Percentiles rank a stretch among this genome's conserved stretches.
phyloP scores from a whole-genome alignment of 2,113 vertebrate genomes.

The Marcusenius ussheri region DNA sequence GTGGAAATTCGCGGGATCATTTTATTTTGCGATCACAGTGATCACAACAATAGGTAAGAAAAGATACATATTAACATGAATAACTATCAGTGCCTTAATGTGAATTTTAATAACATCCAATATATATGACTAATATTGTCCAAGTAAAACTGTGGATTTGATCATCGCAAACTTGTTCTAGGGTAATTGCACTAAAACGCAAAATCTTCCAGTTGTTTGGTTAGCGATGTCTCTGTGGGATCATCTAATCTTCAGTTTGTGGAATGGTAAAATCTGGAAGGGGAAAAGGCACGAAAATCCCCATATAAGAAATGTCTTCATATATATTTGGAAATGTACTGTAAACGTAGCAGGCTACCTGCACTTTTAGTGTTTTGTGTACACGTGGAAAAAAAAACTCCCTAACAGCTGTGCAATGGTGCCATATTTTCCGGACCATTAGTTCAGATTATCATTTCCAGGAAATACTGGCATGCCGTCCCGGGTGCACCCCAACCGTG shows the following conservation, averaged over 20 bases:
- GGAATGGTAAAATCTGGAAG: neutral
- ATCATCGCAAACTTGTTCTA: neutral
- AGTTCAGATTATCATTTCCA: conserved; percentile 3
- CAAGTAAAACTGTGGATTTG: neutral
- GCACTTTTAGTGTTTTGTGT: conserved; percentile 12
- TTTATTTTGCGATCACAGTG: conserved; percentile 98
- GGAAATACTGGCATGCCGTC: neutral
- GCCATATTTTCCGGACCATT: conserved; percentile 7
- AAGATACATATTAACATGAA: neutral
- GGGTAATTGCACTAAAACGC: neutral
- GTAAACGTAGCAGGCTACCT: neutral
- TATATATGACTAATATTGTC: neutral
- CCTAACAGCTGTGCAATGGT: neutral
- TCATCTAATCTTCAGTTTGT: neutral
- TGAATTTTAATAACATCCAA: neutral
- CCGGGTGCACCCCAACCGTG: neutral
- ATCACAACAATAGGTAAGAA: conserved; percentile 91
- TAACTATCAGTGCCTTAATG: neutral
- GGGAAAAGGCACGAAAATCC: neutral
- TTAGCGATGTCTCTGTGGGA: neutral
- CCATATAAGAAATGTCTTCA: neutral
- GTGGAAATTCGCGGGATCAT: conserved; percentile 92
- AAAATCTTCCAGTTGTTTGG: neutral
- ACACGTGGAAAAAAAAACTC: neutral
- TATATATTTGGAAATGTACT: neutral